A percentile compares a stretch with the other conserved stretches of the same genome.
Conservation (phyloP, 2,113 vertebrate genomes). For the Perccottus glenii region DNA sequence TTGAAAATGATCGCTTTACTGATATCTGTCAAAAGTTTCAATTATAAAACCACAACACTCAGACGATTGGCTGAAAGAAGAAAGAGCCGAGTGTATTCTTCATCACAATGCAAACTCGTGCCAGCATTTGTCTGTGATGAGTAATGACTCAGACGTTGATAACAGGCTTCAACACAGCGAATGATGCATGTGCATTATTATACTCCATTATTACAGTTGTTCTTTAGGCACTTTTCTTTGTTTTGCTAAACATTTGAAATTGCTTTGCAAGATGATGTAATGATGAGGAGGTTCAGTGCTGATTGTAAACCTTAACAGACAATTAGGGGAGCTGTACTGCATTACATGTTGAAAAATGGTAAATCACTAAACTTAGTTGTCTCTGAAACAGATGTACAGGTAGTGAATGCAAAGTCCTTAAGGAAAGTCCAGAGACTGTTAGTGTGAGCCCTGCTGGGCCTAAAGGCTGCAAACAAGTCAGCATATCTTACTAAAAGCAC, state of each 20-base stretch:
- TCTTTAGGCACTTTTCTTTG: conserved; percentile 37
- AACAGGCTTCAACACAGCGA: conserved; percentile 48
- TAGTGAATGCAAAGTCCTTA: conserved; percentile 4
- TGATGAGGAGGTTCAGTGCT: conserved; percentile 10
- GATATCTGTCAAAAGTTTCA: conserved; percentile 6
- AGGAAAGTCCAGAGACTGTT: conserved; percentile 32
- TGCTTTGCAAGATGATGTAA: conserved; percentile 19
- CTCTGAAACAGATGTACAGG: conserved; percentile 20
- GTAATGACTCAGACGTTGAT: conserved; percentile 55
- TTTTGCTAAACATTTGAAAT: conserved; percentile 26
- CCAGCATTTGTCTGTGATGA: conserved; percentile 60
- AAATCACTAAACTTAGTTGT: not conserved
- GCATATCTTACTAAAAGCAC: conserved; percentile 43
- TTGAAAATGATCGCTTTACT: not conserved
- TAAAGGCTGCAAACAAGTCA: conserved; percentile 30
- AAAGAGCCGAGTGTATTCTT: conserved; percentile 25
- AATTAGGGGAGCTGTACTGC: conserved; percentile 4
- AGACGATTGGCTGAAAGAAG: conserved; percentile 25
- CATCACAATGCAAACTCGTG: conserved; percentile 27
- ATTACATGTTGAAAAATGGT: conserved; percentile 1
- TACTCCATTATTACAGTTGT: conserved; percentile 47
- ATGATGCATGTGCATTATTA: conserved; percentile 56
- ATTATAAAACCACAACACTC: conserved; percentile 34
- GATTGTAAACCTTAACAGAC: conserved; percentile 27
- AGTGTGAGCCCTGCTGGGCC: conserved; percentile 29